These are phyloP conservation scores for Ophion ellenae DNA, from an alignment of 2,888 invertebrate species.

Conservation along the genomic window DNA sequence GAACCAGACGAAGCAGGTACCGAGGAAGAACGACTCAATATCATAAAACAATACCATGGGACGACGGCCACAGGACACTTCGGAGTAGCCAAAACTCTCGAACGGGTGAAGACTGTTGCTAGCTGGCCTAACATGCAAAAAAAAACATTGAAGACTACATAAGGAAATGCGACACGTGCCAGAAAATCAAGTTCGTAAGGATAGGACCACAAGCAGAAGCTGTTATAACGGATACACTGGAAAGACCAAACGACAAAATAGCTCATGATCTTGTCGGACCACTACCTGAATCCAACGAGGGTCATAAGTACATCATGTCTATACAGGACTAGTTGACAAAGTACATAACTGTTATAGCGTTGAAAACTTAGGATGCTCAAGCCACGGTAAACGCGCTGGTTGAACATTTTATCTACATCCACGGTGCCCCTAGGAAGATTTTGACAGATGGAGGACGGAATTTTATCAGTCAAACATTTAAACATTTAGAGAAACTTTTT, in stretches of 20 bases:
- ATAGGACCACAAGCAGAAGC: background rate
- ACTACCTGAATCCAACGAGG: background rate
- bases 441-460: background rate
- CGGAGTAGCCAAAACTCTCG: background rate
- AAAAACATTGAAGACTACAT: constrained; percentile 2
- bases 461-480: no score
- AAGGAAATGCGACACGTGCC: no score
- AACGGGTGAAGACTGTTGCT: background rate
- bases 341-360: background rate
- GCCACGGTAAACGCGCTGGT: background rate
- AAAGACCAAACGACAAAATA: background rate
- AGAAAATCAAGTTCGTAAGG: no score
- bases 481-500: constrained; percentile 16
- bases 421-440: background rate
- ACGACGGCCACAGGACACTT: background rate
- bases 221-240: background rate
- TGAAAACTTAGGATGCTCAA: background rate
- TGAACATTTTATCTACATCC: background rate
- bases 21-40: background rate
- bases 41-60: background rate
- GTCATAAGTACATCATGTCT: background rate
- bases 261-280: background rate
- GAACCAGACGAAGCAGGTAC: background rate
- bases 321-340: background rate
- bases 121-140: background rate